These are phyloP conservation scores for Tenthredo notha DNA, from an alignment of 2,888 invertebrate species.

Conservation along the genomic window DNA sequence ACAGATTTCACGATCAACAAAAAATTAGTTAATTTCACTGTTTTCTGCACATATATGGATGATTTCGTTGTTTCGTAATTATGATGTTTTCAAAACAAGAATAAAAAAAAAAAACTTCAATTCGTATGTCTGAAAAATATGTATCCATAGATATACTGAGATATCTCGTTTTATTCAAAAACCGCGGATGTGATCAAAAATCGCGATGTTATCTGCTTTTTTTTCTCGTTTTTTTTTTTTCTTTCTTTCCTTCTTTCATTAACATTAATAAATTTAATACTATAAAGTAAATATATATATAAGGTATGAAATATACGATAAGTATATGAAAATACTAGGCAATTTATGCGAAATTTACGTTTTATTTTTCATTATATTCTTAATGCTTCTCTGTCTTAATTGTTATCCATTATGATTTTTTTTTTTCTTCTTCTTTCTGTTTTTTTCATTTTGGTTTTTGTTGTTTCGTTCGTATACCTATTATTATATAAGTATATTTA, in stretches of 20 bases:
- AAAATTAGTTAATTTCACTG: not conserved
- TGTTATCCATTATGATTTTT: not conserved
- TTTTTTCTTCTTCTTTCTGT: not conserved
- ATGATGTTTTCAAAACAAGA: not conserved
- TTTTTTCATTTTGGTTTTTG: not conserved
- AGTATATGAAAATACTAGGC: not conserved
- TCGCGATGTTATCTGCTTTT: not conserved
- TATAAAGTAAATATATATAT: not conserved
- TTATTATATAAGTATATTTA: not conserved
- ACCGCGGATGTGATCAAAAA: not conserved
- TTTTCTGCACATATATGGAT: not conserved
- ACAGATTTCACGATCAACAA: not conserved
- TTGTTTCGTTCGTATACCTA: not conserved
- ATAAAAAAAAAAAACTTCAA: not conserved
- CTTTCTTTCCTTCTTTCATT: not conserved
- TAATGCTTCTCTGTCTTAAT: not conserved
- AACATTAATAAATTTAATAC: not conserved
- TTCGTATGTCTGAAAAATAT: not conserved
- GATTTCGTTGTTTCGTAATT: slow-evolving; percentile 8
- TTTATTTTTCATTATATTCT: not conserved
- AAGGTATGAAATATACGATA: not conserved
- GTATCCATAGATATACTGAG: not conserved
- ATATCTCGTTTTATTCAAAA: not conserved
- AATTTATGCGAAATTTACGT: not conserved
- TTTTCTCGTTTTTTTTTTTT: not conserved